Evolutionary conservation across 35 echinoderm and acorn worm genomes (phyloP), one percentile per base, ranked within the genome.

Genomic region (Patiria miniata): DNA sequence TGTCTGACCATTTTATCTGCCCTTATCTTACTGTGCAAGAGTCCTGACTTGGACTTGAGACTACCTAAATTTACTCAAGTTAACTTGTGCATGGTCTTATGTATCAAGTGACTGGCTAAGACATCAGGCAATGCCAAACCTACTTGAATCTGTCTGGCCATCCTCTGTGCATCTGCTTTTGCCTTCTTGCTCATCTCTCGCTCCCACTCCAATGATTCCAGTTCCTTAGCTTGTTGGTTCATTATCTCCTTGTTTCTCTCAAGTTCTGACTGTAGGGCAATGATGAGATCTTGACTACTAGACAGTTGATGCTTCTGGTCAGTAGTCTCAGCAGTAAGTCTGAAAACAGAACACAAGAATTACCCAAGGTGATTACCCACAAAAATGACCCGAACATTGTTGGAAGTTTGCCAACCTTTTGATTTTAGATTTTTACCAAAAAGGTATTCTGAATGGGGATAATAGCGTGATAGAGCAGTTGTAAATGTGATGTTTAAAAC

Each of bases 181-280:
- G 76, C 82, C 0, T 94, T 52, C 53, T 54, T 86, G 23, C 81
- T 86, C 38, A 77, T 21, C 0, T 87, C 55, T 0, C 26, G 44
- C 40, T 85, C 80, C 15, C n/a, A 6, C 22, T 56, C 29, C 47
- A 51, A 79, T 15, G 51, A 85, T 17, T 89, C 78, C 50, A 81
- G 37, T 37, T 86, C 87, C 29, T 89, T 37, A 1, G 79, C 36
- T 30, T 60, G 29, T 29, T 51, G 26, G 36, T 68, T 79, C 18
- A 87, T 44, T 19, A 17, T 57, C 19, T 85, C 47, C 28, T 79
- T 77, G 8, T 84, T 54, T 38, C 29, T 36, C 19, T 88, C 65
- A 26, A 58, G 23, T 15, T 84, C 55, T 38, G 82, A 53, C 51
- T 61, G 21, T 30, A 84, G 36, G 3, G 21, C 21, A 60, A 52